Percentiles rank a stretch among this genome's conserved stretches.
Evolutionary conservation across 2,113 vertebrate genomes (phyloP).

Genomic region (Felis chaus): DNA sequence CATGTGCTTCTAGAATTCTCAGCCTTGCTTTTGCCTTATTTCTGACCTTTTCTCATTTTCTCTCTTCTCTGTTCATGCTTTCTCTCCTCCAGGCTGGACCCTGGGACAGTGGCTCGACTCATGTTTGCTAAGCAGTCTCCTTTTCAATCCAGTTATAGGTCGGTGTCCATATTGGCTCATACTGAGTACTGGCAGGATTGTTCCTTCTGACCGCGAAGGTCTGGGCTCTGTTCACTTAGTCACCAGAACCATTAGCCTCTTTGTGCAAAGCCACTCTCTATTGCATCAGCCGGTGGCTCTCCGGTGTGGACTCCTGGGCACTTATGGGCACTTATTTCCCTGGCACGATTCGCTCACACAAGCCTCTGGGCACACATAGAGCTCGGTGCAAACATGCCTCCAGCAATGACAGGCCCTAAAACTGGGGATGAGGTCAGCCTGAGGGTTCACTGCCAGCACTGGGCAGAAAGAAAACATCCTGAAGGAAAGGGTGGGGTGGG

Average conservation of each 20-base stretch:
- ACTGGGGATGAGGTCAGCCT: not conserved
- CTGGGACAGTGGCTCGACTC: not conserved
- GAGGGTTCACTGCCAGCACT: not conserved
- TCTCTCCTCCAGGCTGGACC: not conserved
- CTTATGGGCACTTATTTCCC: not conserved
- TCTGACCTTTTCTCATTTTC: not conserved
- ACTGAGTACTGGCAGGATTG: not conserved
- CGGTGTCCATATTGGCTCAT: no score
- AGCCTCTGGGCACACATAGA: not conserved
- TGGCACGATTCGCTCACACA: not conserved
- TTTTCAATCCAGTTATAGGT: not conserved
- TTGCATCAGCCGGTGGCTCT: not conserved
- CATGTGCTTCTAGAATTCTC: not conserved
- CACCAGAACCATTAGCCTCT: not conserved
- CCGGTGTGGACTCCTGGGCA: not conserved
- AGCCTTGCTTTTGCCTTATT: not conserved
- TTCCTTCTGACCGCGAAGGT: not conserved
- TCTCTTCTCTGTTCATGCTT: not conserved
- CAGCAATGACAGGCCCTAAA: not conserved
- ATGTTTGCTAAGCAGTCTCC: not conserved
- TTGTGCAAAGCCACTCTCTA: not conserved
- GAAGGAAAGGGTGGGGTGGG: not conserved
- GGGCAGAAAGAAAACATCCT: conserved; percentile 22
- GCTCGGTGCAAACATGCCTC: not conserved
- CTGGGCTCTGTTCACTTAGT: not conserved